A percentile compares a stretch with the other conserved stretches of the same genome.
Evolutionary conservation across 2,797 vertebrate genomes (phyloP).

Genomic region (Sylvilagus floridanus): DNA sequence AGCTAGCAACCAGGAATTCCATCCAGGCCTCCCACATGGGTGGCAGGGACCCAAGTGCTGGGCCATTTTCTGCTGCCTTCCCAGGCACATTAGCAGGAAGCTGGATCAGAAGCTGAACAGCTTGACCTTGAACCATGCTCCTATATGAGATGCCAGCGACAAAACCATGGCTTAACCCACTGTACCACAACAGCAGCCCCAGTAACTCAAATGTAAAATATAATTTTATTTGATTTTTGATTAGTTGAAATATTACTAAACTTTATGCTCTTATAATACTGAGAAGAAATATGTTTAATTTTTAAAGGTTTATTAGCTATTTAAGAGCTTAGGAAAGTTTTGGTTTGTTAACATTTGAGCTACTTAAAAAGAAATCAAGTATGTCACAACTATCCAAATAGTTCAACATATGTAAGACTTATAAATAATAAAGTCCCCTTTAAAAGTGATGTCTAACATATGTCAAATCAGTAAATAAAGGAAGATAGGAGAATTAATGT

Average conservation of each 20-base stretch:
- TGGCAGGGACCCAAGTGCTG: no score
- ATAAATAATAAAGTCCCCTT: not conserved
- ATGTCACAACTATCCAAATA: not conserved
- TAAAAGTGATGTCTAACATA: not conserved
- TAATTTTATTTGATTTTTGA: not conserved
- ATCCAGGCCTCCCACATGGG: no score
- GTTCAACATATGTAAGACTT: not conserved
- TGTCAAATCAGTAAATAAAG: not conserved
- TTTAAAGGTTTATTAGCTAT: not conserved
- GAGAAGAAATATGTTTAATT: not conserved
- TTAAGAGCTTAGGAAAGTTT: not conserved
- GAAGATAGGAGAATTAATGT: not conserved
- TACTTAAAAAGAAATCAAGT: not conserved
- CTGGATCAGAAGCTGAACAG: no score
- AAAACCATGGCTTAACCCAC: no score
- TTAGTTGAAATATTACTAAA: not conserved
- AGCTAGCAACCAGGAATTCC: no score
- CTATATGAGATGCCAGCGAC: no score
- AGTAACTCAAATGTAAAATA: not conserved
- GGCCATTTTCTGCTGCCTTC: no score
- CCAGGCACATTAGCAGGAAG: no score
- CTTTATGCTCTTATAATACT: not conserved
- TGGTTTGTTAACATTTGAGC: conserved; percentile 12
- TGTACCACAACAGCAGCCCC: no score
- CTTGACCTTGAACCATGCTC: no score